Base-by-base conservation (phyloP, 2,113 vertebrate species). In the Cygnus buccinator region DNA sequence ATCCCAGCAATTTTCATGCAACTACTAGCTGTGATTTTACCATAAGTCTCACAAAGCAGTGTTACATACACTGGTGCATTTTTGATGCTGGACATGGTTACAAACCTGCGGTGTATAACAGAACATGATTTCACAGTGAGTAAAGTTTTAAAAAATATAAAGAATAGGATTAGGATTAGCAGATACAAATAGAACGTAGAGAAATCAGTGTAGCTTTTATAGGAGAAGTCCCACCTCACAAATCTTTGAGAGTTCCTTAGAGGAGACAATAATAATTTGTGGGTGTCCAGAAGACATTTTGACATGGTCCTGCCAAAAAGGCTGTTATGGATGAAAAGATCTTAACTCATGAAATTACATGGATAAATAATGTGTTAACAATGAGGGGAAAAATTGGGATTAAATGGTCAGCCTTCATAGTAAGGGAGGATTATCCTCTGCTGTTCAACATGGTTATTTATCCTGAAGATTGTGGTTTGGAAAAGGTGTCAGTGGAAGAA, bases 21-120 rank as follows among this genome's bases (percentile, higher is more conserved):
- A 92, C 39, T 41, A 20, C 14, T 26, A 89, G 25, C 6, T 43
- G 7, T 5, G 14, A 57, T 71, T 73, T 76, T 41, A 58, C 57
- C 1, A 2, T 43, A 12, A 58, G n/a, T 62, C n/a, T 58, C 12
- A 54, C 9, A 13, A 0, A n/a, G 31, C n/a, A 41, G 21, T 33
- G 29, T 67, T 63, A 63, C 23, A 7, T 13, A 54, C 46, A 44
- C 26, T 74, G 44, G 31, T 12, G 11, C 17, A 57, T 22, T 66
- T 77, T 21, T 67, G 54, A 12, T 48, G 26, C 22, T 73, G 65
- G 89, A 76, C 18, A 35, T 3, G 7, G 37, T 26, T 31, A 76
- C 39, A 85, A 14, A 85, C 35, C 46, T 21, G 28, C 29, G 19
- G 29, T 6, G 6, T 58, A 25, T 13, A 76, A 65, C 8, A 39